Evolutionary conservation across 2,888 invertebrate genomes (phyloP).

Genomic region (Theristus sp.): DNA sequence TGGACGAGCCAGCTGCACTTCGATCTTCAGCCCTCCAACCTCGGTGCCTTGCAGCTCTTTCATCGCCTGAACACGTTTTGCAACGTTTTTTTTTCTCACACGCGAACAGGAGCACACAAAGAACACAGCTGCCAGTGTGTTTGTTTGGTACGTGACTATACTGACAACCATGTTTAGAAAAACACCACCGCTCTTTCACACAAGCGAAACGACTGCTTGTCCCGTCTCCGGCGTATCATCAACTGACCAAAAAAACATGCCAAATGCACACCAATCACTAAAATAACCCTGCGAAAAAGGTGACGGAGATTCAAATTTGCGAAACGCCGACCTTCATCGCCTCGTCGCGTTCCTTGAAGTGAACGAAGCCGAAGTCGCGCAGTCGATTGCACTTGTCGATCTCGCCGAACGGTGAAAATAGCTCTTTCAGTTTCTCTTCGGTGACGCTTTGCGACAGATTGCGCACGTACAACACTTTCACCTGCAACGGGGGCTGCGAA

Average conservation of each 20-base stretch:
- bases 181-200: too few species aligned
- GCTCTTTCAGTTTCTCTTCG: conserved; percentile 69
- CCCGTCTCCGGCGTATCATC: too few species aligned
- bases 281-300: background rate
- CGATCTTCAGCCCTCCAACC: conserved; percentile 63
- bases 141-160: too few species aligned
- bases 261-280: background rate
- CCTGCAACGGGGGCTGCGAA: conserved; percentile 42
- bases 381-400: conserved; percentile 91
- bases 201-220: too few species aligned
- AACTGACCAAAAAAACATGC: background rate
- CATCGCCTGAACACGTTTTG: conserved; percentile 66
- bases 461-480: conserved; percentile 91
- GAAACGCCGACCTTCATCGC: conserved; percentile 55
- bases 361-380: conserved; percentile 97
- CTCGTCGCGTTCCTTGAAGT: conserved; percentile 90
- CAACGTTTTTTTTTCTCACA: too few species aligned
- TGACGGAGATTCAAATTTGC: too few species aligned
- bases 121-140: too few species aligned
- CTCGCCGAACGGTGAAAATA: conserved; percentile 75
- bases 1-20: conserved; percentile 93
- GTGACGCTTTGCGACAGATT: conserved; percentile 90
- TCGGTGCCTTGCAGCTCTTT: conserved; percentile 60
- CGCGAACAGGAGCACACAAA: too few species aligned
- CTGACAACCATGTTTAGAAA: too few species aligned